Percentiles rank a stretch among this genome's conserved stretches.
These are phyloP conservation scores for Alloscopus bannaensis DNA, from an alignment of 2,888 invertebrate species.

Conservation along the genomic window DNA sequence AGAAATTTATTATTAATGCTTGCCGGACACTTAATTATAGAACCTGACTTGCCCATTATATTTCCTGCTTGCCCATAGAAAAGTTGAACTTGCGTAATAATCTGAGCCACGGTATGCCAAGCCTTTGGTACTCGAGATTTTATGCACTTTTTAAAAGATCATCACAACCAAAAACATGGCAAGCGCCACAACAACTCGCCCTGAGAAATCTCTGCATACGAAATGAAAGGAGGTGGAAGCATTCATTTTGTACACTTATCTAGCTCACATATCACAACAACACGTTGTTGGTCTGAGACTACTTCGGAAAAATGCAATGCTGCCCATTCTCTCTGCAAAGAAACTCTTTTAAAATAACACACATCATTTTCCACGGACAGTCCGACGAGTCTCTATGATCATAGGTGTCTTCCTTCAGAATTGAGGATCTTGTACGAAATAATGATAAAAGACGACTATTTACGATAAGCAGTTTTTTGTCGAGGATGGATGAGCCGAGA, in stretches of 20 bases:
- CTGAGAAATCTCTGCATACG: background rate
- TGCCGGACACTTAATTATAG: background rate
- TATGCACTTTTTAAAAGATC: background rate
- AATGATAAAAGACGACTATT: conserved; percentile 51
- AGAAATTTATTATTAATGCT: conserved; percentile 49
- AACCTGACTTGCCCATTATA: background rate
- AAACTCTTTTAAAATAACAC: background rate
- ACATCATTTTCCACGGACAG: no score
- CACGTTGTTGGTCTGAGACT: background rate
- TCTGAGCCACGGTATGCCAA: background rate
- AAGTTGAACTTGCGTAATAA: background rate
- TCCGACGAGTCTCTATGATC: no score
- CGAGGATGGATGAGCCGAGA: conserved; percentile 11
- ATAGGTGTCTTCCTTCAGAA: background rate
- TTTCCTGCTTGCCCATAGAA: conserved; percentile 15
- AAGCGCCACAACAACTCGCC: background rate
- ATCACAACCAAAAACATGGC: background rate
- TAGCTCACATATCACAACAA: background rate
- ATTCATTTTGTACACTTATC: background rate
- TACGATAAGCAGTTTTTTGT: conserved; percentile 41
- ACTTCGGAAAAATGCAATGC: background rate
- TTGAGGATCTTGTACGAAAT: background rate
- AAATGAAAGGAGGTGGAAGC: no score
- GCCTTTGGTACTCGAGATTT: background rate
- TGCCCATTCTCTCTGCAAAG: background rate